Evolutionary conservation across 2,797 vertebrate genomes (phyloP).

Genomic region (Rhinophrynus dorsalis): DNA sequence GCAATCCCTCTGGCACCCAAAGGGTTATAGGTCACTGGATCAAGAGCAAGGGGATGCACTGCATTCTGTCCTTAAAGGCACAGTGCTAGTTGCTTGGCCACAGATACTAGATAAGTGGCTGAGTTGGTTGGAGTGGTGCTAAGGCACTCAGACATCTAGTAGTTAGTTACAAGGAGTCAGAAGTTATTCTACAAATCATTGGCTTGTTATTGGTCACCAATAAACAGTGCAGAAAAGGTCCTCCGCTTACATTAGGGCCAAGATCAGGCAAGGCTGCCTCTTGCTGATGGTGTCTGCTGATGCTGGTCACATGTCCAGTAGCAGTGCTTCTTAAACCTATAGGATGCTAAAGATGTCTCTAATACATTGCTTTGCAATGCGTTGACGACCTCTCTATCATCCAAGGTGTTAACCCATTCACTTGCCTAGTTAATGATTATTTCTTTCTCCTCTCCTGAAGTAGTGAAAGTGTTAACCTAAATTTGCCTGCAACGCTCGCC

Average conservation of each 20-base stretch:
- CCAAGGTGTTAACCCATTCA: no score
- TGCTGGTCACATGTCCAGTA: not conserved
- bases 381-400: no score
- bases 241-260: conserved; percentile 20
- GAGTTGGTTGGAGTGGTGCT: conserved; percentile 38
- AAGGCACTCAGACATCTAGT: conserved; percentile 49
- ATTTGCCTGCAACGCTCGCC: not conserved
- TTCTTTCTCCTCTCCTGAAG: conserved; percentile 7
- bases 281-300: not conserved
- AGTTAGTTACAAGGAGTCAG: conserved; percentile 2
- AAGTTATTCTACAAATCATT: conserved; percentile 24
- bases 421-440: conserved; percentile 22
- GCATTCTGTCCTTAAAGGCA: not conserved
- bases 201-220: conserved; percentile 26
- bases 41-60: conserved; percentile 2
- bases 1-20: not conserved
- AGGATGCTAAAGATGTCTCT: no score
- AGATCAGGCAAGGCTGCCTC: not conserved
- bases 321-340: not conserved
- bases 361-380: no score
- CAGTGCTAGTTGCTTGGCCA: conserved; percentile 4
- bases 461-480: conserved; percentile 2
- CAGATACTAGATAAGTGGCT: conserved; percentile 41
- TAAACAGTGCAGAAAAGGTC: not conserved
- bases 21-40: not conserved